Evolutionary conservation across 2,797 vertebrate genomes (phyloP).

Genomic region (Phyllotis vaccarum): DNA sequence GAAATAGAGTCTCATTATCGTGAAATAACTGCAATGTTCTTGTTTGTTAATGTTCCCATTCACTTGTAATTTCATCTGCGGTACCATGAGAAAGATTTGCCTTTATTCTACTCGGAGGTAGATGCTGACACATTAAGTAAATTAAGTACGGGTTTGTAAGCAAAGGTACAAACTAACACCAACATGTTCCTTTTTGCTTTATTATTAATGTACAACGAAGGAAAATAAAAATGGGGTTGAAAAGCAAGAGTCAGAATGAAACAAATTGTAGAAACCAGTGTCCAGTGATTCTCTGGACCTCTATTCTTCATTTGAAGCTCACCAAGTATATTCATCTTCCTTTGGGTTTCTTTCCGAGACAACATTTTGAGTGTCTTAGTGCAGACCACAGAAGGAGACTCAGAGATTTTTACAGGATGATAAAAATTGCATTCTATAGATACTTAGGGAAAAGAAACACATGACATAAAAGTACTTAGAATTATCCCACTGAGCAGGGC

Average conservation of each 20-base stretch:
- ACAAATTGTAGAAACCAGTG: slow-evolving; percentile 21
- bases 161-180: slow-evolving; percentile 35
- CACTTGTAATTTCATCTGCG: slow-evolving; percentile 55
- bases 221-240: slow-evolving; percentile 48
- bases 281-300: background rate
- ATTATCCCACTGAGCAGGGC: background rate
- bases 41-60: slow-evolving; percentile 64
- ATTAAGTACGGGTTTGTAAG: slow-evolving; percentile 44
- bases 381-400: background rate
- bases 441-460: background rate
- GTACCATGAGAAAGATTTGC: slow-evolving; percentile 50
- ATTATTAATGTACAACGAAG: background rate
- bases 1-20: slow-evolving; percentile 58
- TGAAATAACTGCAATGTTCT: slow-evolving; percentile 61
- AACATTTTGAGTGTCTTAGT: background rate
- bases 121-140: slow-evolving; percentile 66
- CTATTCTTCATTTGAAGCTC: slow-evolving; percentile 25
- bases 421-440: background rate
- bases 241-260: background rate
- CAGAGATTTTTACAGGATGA: slow-evolving; percentile 7
- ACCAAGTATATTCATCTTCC: slow-evolving; percentile 7
- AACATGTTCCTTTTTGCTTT: background rate
- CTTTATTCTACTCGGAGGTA: slow-evolving; percentile 52
- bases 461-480: background rate
- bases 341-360: background rate